A percentile compares a stretch with the other conserved stretches of the same genome.
phyloP scores from a whole-genome alignment of 30 jellyfish, hydroid and myxozoan genomes.

The Morbakka virulenta region DNA sequence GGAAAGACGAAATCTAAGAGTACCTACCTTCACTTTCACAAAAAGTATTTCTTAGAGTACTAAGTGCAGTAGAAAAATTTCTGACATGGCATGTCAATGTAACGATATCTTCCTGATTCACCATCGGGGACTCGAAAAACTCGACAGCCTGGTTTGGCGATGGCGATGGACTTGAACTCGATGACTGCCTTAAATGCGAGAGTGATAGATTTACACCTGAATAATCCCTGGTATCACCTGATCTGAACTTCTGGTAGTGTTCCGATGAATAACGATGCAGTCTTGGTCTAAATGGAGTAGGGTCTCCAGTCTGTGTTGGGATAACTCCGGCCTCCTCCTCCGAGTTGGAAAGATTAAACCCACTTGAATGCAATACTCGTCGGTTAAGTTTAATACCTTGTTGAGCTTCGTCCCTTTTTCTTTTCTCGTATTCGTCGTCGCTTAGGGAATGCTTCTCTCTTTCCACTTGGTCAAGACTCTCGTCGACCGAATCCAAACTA shows the following conservation, averaged over 20 bases:
- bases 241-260: not conserved
- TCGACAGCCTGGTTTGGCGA: conserved; percentile 37
- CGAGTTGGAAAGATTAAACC: not conserved
- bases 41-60: conserved; percentile 65
- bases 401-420: not conserved
- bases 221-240: not conserved
- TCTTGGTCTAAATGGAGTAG: not conserved
- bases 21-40: conserved; percentile 65
- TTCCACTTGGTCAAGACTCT: not conserved
- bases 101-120: conserved; percentile 87
- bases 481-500: too few relatives aligned
- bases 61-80: conserved; percentile 78
- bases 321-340: not conserved
- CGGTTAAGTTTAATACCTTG: not conserved
- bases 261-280: not conserved
- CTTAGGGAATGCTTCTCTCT: not conserved
- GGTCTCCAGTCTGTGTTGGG: not conserved
- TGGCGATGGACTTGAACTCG: conserved; percentile 34
- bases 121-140: conserved; percentile 63
- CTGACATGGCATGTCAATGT: conserved; percentile 91
- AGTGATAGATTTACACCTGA: not conserved
- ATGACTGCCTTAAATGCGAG: not conserved
- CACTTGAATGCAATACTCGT: not conserved
- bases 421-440: not conserved
- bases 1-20: not conserved